phyloP scores from a whole-genome alignment of 1,140 invertebrate species.

The Drosophila athabasca region DNA sequence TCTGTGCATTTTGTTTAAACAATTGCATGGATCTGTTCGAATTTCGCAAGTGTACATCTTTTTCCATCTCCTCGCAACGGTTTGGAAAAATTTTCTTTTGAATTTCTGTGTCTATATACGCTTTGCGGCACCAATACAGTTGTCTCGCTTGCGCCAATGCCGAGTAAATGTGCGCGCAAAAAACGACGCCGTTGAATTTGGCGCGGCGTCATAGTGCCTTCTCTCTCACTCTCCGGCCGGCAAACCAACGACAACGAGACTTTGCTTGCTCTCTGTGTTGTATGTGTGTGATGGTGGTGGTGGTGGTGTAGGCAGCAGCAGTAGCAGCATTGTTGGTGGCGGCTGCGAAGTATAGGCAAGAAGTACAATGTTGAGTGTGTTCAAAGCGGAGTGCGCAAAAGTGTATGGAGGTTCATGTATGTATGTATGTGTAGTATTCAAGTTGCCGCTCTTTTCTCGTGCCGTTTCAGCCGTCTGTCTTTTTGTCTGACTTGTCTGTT shows the following conservation, averaged over 20 bases:
- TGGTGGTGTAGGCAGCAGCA: not conserved
- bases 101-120: slow-evolving; percentile 78
- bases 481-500: slow-evolving; percentile 50
- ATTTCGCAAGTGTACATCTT: slow-evolving; percentile 63
- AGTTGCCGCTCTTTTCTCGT: slow-evolving; percentile 76
- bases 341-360: slow-evolving; percentile 20
- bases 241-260: slow-evolving; percentile 62
- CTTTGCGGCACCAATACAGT: slow-evolving; percentile 46
- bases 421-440: slow-evolving; percentile 52
- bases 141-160: slow-evolving; percentile 55
- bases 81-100: slow-evolving; percentile 73
- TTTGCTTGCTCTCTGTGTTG: slow-evolving; percentile 48
- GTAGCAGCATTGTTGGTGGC: slow-evolving; percentile 50
- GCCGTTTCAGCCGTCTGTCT: slow-evolving; percentile 59
- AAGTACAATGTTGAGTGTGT: slow-evolving; percentile 14
- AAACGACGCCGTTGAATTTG: slow-evolving; percentile 79
- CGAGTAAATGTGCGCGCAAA: slow-evolving; percentile 66
- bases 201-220: slow-evolving; percentile 72
- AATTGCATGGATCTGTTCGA: slow-evolving; percentile 30
- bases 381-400: slow-evolving; percentile 73
- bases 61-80: slow-evolving; percentile 49
- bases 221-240: slow-evolving; percentile 77
- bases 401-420: slow-evolving; percentile 34
- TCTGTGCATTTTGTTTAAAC: slow-evolving; percentile 54
- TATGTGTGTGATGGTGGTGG: slow-evolving; percentile 52